Percentiles rank a stretch among this genome's conserved stretches.
Conservation (phyloP, 2,113 vertebrate species). For the Podarcis raffonei region DNA sequence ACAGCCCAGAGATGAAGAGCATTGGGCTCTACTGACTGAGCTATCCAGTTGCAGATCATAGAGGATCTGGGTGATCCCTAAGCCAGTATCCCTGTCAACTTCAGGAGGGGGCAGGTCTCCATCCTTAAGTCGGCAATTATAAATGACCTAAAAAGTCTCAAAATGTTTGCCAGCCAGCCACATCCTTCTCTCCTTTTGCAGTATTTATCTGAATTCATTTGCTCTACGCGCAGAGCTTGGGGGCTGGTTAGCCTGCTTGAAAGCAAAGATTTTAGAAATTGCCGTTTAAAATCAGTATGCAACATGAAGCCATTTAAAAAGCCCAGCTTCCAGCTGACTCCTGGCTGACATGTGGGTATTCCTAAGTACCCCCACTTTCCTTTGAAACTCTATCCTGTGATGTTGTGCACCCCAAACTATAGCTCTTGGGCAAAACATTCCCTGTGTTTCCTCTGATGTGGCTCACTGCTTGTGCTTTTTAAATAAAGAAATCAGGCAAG, state of each 20-base stretch:
- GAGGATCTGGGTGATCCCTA: neutral
- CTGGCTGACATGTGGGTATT: neutral
- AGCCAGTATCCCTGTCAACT: neutral
- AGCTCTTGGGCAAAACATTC: neutral
- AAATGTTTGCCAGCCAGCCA: neutral
- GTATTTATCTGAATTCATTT: neutral
- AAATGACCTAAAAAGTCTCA: neutral
- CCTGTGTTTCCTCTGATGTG: neutral
- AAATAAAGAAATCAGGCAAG: neutral
- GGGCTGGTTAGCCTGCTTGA: neutral
- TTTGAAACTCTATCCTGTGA: slow-evolving; percentile 15
- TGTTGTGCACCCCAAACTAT: neutral
- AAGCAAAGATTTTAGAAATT: neutral
- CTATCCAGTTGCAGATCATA: neutral
- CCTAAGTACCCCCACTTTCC: neutral
- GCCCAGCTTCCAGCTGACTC: neutral
- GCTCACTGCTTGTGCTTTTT: neutral
- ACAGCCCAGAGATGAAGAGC: too few relatives aligned
- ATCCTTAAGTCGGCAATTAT: neutral
- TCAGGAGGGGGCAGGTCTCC: neutral
- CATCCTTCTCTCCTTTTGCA: neutral
- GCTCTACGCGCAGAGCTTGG: neutral
- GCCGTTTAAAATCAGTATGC: neutral
- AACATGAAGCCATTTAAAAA: neutral
- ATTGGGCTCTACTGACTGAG: too few relatives aligned